These are phyloP conservation scores for Megastigmus dorsalis DNA, from an alignment of 2,888 invertebrate genomes.

Conservation along the genomic window DNA sequence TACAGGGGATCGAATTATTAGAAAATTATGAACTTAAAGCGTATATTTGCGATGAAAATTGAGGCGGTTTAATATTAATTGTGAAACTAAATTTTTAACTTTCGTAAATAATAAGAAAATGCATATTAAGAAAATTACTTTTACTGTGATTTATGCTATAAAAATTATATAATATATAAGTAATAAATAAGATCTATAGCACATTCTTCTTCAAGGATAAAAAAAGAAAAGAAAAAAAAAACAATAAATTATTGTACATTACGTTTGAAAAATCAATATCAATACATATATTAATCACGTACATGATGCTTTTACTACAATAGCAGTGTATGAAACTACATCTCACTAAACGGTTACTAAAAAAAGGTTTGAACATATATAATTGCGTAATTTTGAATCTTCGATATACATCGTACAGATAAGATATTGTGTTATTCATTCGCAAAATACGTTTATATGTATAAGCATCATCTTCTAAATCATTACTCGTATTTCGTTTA, in stretches of 20 bases:
- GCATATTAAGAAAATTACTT: constrained; percentile 25
- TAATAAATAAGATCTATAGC: neutral
- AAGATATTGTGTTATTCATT: too few species aligned
- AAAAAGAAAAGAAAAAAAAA: constrained; percentile 6
- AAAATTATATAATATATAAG: constrained; percentile 19
- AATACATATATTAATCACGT: constrained; percentile 12
- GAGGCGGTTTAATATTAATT: constrained; percentile 1
- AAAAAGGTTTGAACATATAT: too few species aligned
- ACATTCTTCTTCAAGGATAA: neutral
- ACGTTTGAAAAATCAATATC: constrained; percentile 9
- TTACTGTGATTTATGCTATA: constrained; percentile 30
- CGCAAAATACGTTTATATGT: too few species aligned
- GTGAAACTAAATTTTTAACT: constrained; percentile 3
- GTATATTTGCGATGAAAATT: neutral
- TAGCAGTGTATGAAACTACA: too few species aligned
- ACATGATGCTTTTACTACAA: too few species aligned
- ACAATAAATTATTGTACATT: constrained; percentile 4
- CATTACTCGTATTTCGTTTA: too few species aligned
- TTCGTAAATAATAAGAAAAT: constrained; percentile 27
- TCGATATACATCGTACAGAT: too few species aligned
- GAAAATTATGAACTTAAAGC: constrained; percentile 41
- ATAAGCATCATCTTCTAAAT: too few species aligned
- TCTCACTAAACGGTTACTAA: too few species aligned
- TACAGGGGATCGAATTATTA: too few species aligned
- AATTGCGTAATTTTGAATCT: too few species aligned